Conservation (phyloP, 1,140 invertebrate genomes). For the Orchesella cincta region DNA sequence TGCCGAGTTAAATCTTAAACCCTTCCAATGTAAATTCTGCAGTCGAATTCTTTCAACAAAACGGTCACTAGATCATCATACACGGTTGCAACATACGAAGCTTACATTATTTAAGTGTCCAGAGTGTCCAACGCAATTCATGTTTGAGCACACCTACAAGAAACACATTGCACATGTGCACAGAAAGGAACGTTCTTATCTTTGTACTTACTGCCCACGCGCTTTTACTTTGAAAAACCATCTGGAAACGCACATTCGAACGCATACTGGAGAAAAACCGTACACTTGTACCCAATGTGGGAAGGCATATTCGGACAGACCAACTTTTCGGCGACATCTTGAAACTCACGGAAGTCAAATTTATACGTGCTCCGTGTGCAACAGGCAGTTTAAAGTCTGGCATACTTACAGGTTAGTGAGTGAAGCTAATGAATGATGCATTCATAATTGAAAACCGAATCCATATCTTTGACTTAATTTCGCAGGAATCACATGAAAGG, state of each 20-base stretch:
- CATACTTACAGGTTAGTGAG: not conserved
- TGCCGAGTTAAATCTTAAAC: not conserved
- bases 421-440: too few species aligned
- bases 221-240: slow-evolving; percentile 18
- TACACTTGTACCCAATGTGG: not conserved
- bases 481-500: too few species aligned
- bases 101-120: not conserved
- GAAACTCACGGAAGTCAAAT: slow-evolving; percentile 5
- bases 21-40: not conserved
- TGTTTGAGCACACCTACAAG: not conserved
- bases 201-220: slow-evolving; percentile 51
- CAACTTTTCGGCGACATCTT: slow-evolving; percentile 6
- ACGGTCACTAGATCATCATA: not conserved
- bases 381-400: slow-evolving; percentile 3
- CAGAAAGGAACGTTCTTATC: slow-evolving; percentile 55
- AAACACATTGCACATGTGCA: slow-evolving; percentile 35
- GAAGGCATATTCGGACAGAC: slow-evolving; percentile 8
- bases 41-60: not conserved
- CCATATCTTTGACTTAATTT: too few species aligned
- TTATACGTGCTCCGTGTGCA: not conserved
- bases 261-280: slow-evolving; percentile 25
- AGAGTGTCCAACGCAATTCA: not conserved
- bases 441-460: too few species aligned
- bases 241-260: slow-evolving; percentile 27
- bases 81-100: not conserved